These are phyloP conservation scores for Centroberyx gerrardi DNA, from an alignment of 2,797 vertebrate species.

Conservation along the genomic window DNA sequence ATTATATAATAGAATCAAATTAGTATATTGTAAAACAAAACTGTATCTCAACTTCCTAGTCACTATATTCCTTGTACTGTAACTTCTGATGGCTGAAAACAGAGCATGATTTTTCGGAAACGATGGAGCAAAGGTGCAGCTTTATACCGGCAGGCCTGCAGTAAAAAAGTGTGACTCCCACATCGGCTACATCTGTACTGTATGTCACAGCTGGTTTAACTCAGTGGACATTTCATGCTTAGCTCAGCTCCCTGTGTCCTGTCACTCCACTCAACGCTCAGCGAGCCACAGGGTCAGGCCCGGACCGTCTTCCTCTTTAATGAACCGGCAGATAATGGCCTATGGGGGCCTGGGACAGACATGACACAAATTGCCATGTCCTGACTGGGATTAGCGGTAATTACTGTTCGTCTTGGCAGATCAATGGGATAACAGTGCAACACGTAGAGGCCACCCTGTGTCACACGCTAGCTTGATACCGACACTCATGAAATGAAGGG, in stretches of 20 bases:
- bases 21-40: conserved; percentile 29
- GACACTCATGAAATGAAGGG: conserved; percentile 20
- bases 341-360: conserved; percentile 66
- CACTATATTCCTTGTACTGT: neutral
- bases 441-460: conserved; percentile 69
- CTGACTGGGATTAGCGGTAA: conserved; percentile 83
- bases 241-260: conserved; percentile 54
- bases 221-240: conserved; percentile 40
- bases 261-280: conserved; percentile 60
- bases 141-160: neutral
- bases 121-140: conserved; percentile 1
- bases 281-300: conserved; percentile 55
- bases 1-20: conserved; percentile 22
- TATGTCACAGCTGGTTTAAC: conserved; percentile 62
- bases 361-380: conserved; percentile 78
- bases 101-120: neutral
- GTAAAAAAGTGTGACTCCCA: conserved; percentile 17
- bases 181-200: conserved; percentile 29
- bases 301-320: conserved; percentile 71
- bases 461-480: conserved; percentile 68
- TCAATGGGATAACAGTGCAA: conserved; percentile 74
- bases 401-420: conserved; percentile 77
- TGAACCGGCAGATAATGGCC: conserved; percentile 78
- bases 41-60: neutral
- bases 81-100: neutral